Conservation (phyloP, 2,888 invertebrate species). For the Pristionchus entomophagus region DNA sequence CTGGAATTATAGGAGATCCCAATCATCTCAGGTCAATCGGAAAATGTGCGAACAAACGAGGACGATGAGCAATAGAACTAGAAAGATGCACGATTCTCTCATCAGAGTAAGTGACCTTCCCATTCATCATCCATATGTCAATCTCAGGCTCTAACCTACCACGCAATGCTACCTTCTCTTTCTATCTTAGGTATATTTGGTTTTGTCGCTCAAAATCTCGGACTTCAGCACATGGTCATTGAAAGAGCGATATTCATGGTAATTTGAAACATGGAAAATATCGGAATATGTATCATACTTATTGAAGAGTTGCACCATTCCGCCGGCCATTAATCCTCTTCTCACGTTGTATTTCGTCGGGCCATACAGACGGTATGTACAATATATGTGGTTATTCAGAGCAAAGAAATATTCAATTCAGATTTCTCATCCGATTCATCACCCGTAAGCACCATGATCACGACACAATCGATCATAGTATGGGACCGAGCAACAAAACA, state of each 20-base stretch:
- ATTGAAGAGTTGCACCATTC: background rate
- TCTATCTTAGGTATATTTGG: background rate
- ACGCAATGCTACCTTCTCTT: background rate
- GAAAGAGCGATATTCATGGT: conserved; percentile 4
- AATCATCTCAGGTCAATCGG: background rate
- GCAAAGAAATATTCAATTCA: background rate
- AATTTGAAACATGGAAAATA: background rate
- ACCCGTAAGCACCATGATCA: background rate
- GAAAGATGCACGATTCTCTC: conserved; percentile 1
- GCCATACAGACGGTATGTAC: background rate
- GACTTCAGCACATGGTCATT: background rate
- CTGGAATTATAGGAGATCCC: too few relatives aligned
- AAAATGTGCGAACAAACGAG: background rate
- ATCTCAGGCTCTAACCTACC: background rate
- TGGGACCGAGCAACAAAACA: background rate
- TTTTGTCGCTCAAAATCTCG: conserved; percentile 13
- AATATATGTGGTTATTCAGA: too few relatives aligned
- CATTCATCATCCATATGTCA: too few relatives aligned
- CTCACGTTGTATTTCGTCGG: background rate
- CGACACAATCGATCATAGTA: background rate
- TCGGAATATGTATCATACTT: background rate
- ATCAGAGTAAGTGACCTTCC: background rate
- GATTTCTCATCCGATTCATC: background rate
- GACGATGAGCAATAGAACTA: conserved; percentile 4
- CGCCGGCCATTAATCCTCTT: background rate